Evolutionary conservation across 1,140 invertebrate species (phyloP).

Genomic region (Trialeurodes vaporariorum): DNA sequence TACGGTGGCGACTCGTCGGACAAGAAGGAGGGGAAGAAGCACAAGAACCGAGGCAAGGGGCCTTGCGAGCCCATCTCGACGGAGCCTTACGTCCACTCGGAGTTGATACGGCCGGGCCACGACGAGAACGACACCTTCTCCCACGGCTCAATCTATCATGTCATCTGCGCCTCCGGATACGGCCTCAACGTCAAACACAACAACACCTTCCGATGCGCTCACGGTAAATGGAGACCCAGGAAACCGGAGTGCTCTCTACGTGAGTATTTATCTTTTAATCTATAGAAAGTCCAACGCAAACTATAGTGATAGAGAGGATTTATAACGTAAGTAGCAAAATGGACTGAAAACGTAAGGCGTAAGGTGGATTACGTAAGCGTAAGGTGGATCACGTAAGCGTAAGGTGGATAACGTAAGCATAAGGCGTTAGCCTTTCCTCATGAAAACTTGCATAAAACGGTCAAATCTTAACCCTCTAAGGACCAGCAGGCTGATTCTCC

Average conservation of each 20-base stretch:
- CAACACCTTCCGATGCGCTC: slow-evolving; percentile 59
- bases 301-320: too few relatives aligned
- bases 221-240: slow-evolving; percentile 67
- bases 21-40: neutral
- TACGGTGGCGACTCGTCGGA: neutral
- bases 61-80: slow-evolving; percentile 45
- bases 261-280: too few relatives aligned
- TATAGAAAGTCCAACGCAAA: too few relatives aligned
- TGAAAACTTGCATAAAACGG: too few relatives aligned
- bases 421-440: too few relatives aligned
- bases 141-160: slow-evolving; percentile 25
- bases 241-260: slow-evolving; percentile 61
- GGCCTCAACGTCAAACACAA: slow-evolving; percentile 58
- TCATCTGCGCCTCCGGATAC: slow-evolving; percentile 55
- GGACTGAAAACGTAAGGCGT: too few relatives aligned
- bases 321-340: too few relatives aligned
- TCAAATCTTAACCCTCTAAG: too few relatives aligned
- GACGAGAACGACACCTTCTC: slow-evolving; percentile 46
- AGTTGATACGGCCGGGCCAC: slow-evolving; percentile 48
- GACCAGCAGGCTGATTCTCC: too few relatives aligned
- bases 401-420: too few relatives aligned
- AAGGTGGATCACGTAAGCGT: too few relatives aligned
- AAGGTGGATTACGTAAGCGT: too few relatives aligned
- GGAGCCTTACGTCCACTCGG: slow-evolving; percentile 49
- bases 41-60: slow-evolving; percentile 28